Base-by-base conservation (phyloP, 2,888 invertebrate genomes). In the Cabera pusaria region DNA sequence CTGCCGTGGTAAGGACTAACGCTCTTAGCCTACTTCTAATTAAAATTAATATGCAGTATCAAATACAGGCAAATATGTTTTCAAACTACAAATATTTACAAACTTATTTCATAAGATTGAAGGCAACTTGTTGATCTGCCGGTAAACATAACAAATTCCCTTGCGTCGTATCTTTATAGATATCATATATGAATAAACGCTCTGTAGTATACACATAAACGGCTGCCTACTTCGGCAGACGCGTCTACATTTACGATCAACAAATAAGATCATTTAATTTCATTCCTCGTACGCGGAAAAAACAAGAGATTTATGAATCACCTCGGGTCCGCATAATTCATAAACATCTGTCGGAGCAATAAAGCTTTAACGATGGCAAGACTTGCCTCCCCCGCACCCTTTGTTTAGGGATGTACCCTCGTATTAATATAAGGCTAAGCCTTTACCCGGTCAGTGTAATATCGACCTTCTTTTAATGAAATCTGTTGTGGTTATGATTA, bases 291-390 rank as follows among this genome's bases (percentile, higher is more conserved):
- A 45, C 46, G 52, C 50, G 51, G 36, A 60, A 64, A 57, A 65
- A 63, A 70, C 47, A 58, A 46, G 57, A 60, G 62, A 64, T 60
- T 63, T 68, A 73, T 68, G 64, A 65, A 69, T 66, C 58, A 60
- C 59, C 67, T 59, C 60, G 64, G 60, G 59, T 59, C 56, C 66
- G 60, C 58, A 68, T 72, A 71, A 72, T 77, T 76, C 74, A 71
- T 72, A 73, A 74, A 73, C 77, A 78, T 74, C 75, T 78, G 78
- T 64, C 51, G 64, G 27, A 36, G 65, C 61, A 64, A 69, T 78
- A 77, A 79, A 78, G 61, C 57, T 72, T 78, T 77, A 76, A 77
- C 73, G 77, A 72, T 62, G 47, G 53, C 49, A 61, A 61, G 64
- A 60, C 56, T 66, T 62, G 52, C 48, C 45, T 59, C 54, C 49